These are phyloP conservation scores for Cecidostiba fungosa DNA, from an alignment of 2,888 invertebrate species.

Conservation along the genomic window DNA sequence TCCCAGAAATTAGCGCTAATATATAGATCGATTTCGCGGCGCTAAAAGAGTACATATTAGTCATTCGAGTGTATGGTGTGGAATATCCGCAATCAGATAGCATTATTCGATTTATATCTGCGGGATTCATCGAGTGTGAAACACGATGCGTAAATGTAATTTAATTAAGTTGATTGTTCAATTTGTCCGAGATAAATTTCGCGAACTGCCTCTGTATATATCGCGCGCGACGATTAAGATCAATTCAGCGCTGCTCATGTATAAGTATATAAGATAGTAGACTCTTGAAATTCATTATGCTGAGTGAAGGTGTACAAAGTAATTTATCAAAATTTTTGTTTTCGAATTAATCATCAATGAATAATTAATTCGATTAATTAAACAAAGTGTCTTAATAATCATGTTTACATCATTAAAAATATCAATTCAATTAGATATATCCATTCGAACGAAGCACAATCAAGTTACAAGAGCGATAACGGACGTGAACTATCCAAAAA, in stretches of 20 bases:
- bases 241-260: neutral
- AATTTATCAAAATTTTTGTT: too few relatives aligned
- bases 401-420: too few relatives aligned
- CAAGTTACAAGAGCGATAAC: neutral
- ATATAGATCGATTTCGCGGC: conserved; percentile 15
- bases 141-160: neutral
- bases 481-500: neutral
- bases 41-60: neutral
- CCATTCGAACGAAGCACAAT: too few relatives aligned
- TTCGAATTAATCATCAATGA: too few relatives aligned
- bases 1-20: neutral
- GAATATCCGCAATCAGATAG: neutral
- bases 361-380: too few relatives aligned
- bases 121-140: neutral
- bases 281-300: too few relatives aligned
- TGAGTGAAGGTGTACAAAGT: too few relatives aligned
- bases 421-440: too few relatives aligned
- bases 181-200: neutral
- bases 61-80: neutral
- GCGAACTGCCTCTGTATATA: neutral
- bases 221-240: neutral
- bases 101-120: neutral
- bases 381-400: too few relatives aligned
- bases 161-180: neutral
- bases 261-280: too few relatives aligned